Evolutionary conservation across 2,888 invertebrate species (phyloP).

Genomic region (Tiphia femorata): DNA sequence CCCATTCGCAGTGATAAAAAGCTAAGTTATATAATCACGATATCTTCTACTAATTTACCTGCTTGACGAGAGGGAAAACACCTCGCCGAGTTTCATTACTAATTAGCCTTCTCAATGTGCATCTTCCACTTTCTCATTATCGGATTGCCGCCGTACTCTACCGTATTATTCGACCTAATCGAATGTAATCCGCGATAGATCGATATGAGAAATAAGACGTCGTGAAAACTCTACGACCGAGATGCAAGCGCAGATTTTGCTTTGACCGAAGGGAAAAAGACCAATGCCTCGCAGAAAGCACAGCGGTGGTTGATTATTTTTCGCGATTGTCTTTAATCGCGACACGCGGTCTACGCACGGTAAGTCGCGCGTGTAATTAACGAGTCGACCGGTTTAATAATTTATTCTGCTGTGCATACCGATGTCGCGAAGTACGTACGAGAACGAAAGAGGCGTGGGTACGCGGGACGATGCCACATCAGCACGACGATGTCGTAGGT

Average conservation of each 20-base stretch:
- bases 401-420: neutral
- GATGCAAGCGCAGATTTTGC: too few relatives aligned
- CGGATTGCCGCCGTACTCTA: too few relatives aligned
- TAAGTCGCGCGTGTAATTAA: neutral
- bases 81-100: constrained; percentile 24
- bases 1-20: constrained; percentile 15
- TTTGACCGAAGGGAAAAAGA: too few relatives aligned
- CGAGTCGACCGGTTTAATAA: neutral
- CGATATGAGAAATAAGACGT: too few relatives aligned
- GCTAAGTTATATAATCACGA: constrained; percentile 29
- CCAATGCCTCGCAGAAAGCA: too few relatives aligned
- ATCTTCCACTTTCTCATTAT: too few relatives aligned
- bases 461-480: neutral
- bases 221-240: too few relatives aligned
- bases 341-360: too few relatives aligned
- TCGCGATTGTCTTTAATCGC: too few relatives aligned
- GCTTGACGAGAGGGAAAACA: constrained; percentile 22
- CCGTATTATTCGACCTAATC: too few relatives aligned
- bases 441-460: neutral
- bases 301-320: too few relatives aligned
- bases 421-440: neutral
- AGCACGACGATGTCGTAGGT: neutral
- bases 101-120: constrained; percentile 22
- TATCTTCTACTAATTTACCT: constrained; percentile 29
- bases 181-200: too few relatives aligned